Base-by-base conservation (phyloP, 2,888 invertebrate species). In the Sinotaia quadrata region DNA sequence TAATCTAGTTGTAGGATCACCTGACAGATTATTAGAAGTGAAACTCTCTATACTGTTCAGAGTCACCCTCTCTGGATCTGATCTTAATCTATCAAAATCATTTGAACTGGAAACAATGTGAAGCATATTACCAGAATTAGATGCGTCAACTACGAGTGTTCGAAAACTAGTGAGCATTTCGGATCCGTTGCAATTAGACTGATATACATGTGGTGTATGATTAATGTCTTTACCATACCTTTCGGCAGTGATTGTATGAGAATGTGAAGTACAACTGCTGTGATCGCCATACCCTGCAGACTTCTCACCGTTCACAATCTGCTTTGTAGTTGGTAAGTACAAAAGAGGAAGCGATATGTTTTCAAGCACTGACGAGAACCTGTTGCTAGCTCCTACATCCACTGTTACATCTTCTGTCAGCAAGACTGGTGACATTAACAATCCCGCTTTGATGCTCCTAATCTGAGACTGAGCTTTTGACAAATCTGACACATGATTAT, bases 251-350 rank as follows among this genome's bases (percentile, higher is more conserved):
- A n/a, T n/a, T n/a, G n/a, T n/a, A n/a, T n/a, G n/a, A n/a, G n/a
- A n/a, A n/a, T n/a, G n/a, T 37, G 4, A n/a, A 36, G n/a, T 36
- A 37, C 21, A 49, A 34, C n/a, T 54, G 37, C 7, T 37, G n/a
- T 27, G 41, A 51, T 54, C 47, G 31, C 15, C 34, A n/a, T 29
- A n/a, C 49, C 34, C 41, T 10, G 8, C 5, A 27, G 36, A 21
- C n/a, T 65, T 67, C 4, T 67, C 62, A 36, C 69, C 68, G 65
- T 77, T 67, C 5, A 80, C 80, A 57, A 85, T 78, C 66, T 84
- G 84, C 67, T 79, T 81, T 10, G 85, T 85, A 21, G 77, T 81
- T 27, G 85, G 85, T 69, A 86, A 77, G 71, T 86, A 85, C 34
- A 84, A 71, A 33, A 84, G 72, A 15, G 82, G 77, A 34, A 82